Conservation (phyloP, 2,797 vertebrate species). For the Selene dorsalis region DNA sequence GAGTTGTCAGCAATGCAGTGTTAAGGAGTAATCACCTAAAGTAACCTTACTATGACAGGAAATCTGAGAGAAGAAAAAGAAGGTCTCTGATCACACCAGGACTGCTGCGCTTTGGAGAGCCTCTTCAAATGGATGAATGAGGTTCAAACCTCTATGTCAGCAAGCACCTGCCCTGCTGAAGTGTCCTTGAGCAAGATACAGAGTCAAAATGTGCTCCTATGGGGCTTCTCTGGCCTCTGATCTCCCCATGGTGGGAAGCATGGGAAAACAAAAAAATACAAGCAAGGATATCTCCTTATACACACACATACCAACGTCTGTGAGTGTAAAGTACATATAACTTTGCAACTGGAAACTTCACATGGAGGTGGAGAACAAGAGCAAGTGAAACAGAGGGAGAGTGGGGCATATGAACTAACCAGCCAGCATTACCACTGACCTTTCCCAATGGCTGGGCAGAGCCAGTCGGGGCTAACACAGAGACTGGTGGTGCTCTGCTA, state of each 20-base stretch:
- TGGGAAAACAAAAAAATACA: not conserved
- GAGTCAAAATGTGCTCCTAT: slow-evolving; percentile 27
- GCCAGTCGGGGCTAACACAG: slow-evolving; percentile 31
- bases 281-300: not conserved
- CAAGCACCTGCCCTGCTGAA: slow-evolving; percentile 49
- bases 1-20: slow-evolving; percentile 52
- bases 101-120: slow-evolving; percentile 26
- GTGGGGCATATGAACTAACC: slow-evolving; percentile 48
- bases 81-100: slow-evolving; percentile 33
- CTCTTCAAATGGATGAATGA: slow-evolving; percentile 50
- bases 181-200: slow-evolving; percentile 62
- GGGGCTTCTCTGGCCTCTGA: slow-evolving; percentile 23
- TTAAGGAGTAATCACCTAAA: slow-evolving; percentile 43
- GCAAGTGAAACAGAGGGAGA: slow-evolving; percentile 39
- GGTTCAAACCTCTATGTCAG: slow-evolving; percentile 51
- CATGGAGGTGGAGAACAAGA: slow-evolving; percentile 20
- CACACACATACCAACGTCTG: not conserved
- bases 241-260: not conserved
- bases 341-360: slow-evolving; percentile 7
- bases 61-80: slow-evolving; percentile 43
- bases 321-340: not conserved
- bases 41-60: slow-evolving; percentile 43
- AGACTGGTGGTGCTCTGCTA: slow-evolving; percentile 58
- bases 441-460: slow-evolving; percentile 65
- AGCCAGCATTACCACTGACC: slow-evolving; percentile 67